Base-by-base conservation (phyloP, 1,140 invertebrate genomes). In the Sycophila sp. region DNA sequence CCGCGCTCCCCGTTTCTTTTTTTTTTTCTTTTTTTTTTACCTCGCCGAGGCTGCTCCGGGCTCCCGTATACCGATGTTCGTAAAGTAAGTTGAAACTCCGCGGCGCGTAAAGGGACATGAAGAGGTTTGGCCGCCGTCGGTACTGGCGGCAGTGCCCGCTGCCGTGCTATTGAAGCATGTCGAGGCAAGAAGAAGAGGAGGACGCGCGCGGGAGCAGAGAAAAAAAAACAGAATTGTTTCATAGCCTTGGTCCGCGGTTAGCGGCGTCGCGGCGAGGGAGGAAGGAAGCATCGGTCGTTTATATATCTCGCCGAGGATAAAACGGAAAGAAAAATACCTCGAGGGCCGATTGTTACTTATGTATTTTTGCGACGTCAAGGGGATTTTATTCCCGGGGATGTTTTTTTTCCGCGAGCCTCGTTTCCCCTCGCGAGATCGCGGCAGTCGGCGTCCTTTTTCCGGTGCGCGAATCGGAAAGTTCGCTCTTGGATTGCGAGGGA, bases 11-110 rank as follows among this genome's bases (percentile, higher is more conserved):
- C 19, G 8, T 22, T 24, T 10, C 3, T 11, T 51, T 24, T 28
- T n/a, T 4, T 42, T n/a, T 15, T 42, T 42, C n/a, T 42, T 6
- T 24, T 49, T 22, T 49, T 24, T 24, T 24, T 49, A 26, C 47
- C 0, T n/a, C 1, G 8, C 7, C 1, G n/a, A 3, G 30, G 28
- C 30, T 34, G 51, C 49, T 28, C 34, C 36, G 7, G 11, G 11
- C 22, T 38, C 32, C 26, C 55, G 28, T 51, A 32, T 17, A 19
- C 2, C 40, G 42, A 42, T 63, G 47, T 56, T 70, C 11, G 47
- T 40, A 63, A 64, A 71, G 62, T 66, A 65, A 71, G 69, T 60
- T 66, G 69, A 26, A 53, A 65, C 62, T 65, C 45, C 15, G 45
- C 51, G 6, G 34, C 34, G 36, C 26, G 51, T 65, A 72, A 70